Evolutionary conservation across 2,113 vertebrate genomes (phyloP), one percentile per base, ranked within the genome.

Genomic region (Antigone vipio): DNA sequence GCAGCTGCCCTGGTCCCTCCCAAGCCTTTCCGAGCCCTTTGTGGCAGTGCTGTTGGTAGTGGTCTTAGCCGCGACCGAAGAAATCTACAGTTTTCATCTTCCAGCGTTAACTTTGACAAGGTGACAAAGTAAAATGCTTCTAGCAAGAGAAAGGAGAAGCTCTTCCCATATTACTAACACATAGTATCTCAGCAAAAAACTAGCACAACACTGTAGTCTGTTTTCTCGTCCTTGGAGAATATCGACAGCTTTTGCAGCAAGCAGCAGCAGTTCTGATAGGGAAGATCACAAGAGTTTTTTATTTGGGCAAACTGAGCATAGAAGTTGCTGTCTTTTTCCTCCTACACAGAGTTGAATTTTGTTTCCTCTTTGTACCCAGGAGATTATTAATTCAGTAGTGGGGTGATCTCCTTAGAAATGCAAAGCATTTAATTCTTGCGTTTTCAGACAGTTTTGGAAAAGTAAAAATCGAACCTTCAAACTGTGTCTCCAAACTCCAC

Each of bases 1-100:
- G 27, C n/a, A 60, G 30, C 50, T 38, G 21, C 27, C 22, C 42
- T 22, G 12, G 5, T 26, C 8, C 34, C 52, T 47, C 29, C 13
- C 5, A 35, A 0, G 5, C 2, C 3, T 64, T 85, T 27, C n/a
- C 24, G 30, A 1, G 8, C 22, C 21, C 15, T 12, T 2, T 10
- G 35, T 16, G 30, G 38, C 24, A 19, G 18, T 49, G 50, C 11
- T 59, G 18, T 11, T 44, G 62, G 16, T 6, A 7, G 10, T 5
- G 44, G 17, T 13, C 23, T 34, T 34, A 59, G 30, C 14, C 14
- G 3, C 42, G 34, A 2, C 20, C 7, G 0, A 8, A n/a, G 73
- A 44, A 42, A 38, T 45, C 17, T 32, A 26, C 11, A 9, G 4
- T 20, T 78, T 30, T 53, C 23, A 22, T 24, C 12, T 59, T 52